These are phyloP conservation scores for Capitulum mitella DNA, from an alignment of 2,888 invertebrate genomes.

Conservation along the genomic window DNA sequence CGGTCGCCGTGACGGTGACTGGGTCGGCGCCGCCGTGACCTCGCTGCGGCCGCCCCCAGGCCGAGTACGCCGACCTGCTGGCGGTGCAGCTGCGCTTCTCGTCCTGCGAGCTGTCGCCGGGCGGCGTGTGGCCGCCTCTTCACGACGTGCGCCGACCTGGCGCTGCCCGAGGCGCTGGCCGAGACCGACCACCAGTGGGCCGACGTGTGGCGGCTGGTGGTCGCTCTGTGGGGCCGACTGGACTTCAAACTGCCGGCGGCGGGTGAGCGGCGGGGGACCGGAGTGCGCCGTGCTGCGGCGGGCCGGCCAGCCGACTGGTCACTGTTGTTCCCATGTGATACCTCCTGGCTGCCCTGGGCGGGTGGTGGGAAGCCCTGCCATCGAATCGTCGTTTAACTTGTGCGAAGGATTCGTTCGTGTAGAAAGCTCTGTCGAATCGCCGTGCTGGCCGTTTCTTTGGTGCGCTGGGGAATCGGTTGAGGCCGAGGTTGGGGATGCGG, in stretches of 20 bases:
- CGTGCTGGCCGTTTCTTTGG: no score
- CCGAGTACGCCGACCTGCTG: conserved; percentile 48
- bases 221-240: conserved; percentile 76
- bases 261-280: conserved; percentile 41
- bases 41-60: conserved; percentile 44
- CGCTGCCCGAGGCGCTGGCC: background rate
- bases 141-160: conserved; percentile 15
- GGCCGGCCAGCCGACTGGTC: background rate
- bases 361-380: no score
- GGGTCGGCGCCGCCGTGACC: background rate
- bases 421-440: no score
- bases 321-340: no score
- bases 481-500: no score
- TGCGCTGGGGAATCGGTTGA: no score
- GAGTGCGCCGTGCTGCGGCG: no score
- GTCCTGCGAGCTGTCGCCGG: background rate
- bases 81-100: conserved; percentile 40
- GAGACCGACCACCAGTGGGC: background rate
- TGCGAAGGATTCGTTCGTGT: no score
- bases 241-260: conserved; percentile 46
- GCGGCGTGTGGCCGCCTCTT: conserved; percentile 32
- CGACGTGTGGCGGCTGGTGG: conserved; percentile 48
- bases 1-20: no score
- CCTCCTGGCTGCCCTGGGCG: no score
- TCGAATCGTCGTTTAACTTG: no score